These are phyloP conservation scores for Champsocephalus esox DNA, from an alignment of 2,797 vertebrate genomes.

Conservation along the genomic window DNA sequence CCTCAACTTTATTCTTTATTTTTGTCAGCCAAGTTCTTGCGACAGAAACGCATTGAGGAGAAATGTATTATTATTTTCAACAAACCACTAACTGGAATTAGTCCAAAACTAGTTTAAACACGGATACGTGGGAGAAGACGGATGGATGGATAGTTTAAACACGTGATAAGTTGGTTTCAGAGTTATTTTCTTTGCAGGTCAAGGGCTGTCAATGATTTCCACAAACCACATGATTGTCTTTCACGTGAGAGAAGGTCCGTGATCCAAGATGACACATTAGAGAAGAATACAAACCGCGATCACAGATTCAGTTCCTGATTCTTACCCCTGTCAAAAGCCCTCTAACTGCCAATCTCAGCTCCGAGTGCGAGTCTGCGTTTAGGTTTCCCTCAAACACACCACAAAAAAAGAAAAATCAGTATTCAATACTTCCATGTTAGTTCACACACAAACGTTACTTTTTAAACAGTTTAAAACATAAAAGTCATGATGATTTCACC, in stretches of 20 bases:
- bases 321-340: conserved; percentile 1
- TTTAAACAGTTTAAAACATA: not conserved
- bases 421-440: not conserved
- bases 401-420: not conserved
- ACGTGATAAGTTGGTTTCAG: not conserved
- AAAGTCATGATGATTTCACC: not conserved
- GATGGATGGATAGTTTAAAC: too few species aligned
- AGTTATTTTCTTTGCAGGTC: not conserved
- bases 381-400: conserved; percentile 7
- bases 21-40: not conserved
- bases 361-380: not conserved
- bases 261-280: not conserved
- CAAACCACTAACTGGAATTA: not conserved
- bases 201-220: conserved; percentile 37
- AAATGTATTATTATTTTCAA: too few species aligned
- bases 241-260: conserved; percentile 2
- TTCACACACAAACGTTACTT: not conserved
- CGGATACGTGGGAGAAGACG: too few species aligned
- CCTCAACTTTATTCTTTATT: conserved; percentile 14
- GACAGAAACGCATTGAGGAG: not conserved
- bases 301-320: conserved; percentile 53
- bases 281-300: conserved; percentile 7
- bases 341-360: conserved; percentile 4
- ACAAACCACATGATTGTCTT: conserved; percentile 34
- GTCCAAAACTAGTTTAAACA: not conserved